Conservation (phyloP, 2,797 vertebrate species). For the Knipowitschia caucasica region DNA sequence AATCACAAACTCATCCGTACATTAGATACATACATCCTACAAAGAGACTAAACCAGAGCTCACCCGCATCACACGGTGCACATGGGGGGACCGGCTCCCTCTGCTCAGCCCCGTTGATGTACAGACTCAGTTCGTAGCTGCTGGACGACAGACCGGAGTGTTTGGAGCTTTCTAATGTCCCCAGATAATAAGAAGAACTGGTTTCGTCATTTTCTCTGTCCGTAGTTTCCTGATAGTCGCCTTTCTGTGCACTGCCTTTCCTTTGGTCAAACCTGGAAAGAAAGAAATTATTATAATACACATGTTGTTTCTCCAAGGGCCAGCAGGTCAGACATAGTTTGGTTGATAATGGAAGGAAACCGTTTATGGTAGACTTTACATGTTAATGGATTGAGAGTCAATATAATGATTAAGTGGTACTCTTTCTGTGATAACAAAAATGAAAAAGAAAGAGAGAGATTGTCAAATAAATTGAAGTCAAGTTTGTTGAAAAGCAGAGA, state of each 20-base stretch:
- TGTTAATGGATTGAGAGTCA: no score
- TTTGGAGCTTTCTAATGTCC: slow-evolving; percentile 73
- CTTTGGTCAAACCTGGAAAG: slow-evolving; percentile 50
- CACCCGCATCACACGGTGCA: slow-evolving; percentile 40
- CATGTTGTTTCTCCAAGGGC: no score
- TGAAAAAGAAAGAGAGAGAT: no score
- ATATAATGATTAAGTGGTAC: no score
- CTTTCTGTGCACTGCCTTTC: slow-evolving; percentile 37
- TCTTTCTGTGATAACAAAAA: no score
- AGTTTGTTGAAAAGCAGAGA: no score
- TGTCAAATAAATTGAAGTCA: no score
- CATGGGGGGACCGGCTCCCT: slow-evolving; percentile 7
- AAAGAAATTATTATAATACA: background rate
- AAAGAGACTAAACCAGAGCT: background rate
- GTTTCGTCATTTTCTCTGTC: slow-evolving; percentile 52
- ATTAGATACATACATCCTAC: background rate
- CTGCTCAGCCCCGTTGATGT: slow-evolving; percentile 73
- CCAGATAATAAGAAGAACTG: slow-evolving; percentile 40
- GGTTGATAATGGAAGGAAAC: no score
- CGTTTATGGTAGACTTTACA: no score
- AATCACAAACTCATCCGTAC: background rate
- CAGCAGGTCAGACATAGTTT: no score
- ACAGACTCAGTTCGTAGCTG: slow-evolving; percentile 86
- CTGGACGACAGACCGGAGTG: slow-evolving; percentile 86
- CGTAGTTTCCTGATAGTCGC: slow-evolving; percentile 27